These are phyloP conservation scores for Leucophenga montana DNA, from an alignment of 2,888 invertebrate genomes.

Conservation along the genomic window DNA sequence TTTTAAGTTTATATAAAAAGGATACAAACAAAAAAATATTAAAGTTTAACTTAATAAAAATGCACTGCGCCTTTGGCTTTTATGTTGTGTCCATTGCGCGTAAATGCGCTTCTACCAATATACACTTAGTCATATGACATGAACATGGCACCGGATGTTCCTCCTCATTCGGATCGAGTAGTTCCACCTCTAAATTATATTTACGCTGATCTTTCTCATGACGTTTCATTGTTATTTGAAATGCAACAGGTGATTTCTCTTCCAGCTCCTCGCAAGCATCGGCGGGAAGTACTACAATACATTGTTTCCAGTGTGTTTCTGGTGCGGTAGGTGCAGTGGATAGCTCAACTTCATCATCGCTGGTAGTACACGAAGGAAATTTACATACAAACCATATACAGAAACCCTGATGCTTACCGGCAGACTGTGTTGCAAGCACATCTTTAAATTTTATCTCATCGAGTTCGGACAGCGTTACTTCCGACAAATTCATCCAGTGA, in stretches of 20 bases:
- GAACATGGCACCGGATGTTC: constrained; percentile 86
- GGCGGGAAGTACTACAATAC: constrained; percentile 85
- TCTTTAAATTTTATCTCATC: constrained; percentile 77
- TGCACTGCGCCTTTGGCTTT: background rate
- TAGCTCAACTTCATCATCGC: constrained; percentile 78
- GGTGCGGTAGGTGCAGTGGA: constrained; percentile 84
- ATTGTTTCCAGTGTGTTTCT: constrained; percentile 96
- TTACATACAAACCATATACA: constrained; percentile 87
- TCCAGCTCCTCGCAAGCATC: constrained; percentile 74
- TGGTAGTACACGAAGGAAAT: constrained; percentile 75
- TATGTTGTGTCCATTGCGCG: constrained; percentile 56
- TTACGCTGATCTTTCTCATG: constrained; percentile 59
- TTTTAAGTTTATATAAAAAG: constrained; percentile 1
- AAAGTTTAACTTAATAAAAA: background rate
- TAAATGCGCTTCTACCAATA: constrained; percentile 77
- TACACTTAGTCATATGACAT: constrained; percentile 86
- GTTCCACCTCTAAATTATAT: constrained; percentile 81
- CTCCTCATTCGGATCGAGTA: constrained; percentile 80
- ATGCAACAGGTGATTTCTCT: constrained; percentile 79
- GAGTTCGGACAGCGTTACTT: constrained; percentile 77
- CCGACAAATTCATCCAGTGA: constrained; percentile 80
- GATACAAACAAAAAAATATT: constrained; percentile 4
- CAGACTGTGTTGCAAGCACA: constrained; percentile 74
- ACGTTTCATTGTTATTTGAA: constrained; percentile 77
- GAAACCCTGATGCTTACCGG: constrained; percentile 81